Conservation (phyloP, 2,797 vertebrate species). For the Phataginus tricuspis region DNA sequence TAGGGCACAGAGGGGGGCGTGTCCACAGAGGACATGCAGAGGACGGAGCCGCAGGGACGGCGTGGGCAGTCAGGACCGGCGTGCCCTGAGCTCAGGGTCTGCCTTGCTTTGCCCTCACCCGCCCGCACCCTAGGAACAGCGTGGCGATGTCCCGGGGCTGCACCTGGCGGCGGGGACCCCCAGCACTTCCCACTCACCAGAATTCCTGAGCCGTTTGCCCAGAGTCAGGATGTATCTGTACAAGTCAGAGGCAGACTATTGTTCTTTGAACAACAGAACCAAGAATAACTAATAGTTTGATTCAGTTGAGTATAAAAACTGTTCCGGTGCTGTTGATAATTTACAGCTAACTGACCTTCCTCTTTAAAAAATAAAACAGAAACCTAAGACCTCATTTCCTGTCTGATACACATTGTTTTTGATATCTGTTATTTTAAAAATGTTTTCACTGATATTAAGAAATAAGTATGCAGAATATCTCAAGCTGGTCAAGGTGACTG, state of each 20-base stretch:
- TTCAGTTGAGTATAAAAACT: background rate
- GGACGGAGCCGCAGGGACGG: fast-evolving
- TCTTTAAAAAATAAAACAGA: conserved; percentile 54
- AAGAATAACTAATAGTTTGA: conserved; percentile 67
- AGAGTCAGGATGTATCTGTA: background rate
- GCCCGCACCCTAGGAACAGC: background rate
- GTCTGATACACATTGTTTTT: conserved; percentile 17
- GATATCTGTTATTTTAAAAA: conserved; percentile 71
- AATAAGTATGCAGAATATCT: conserved; percentile 63
- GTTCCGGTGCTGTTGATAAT: conserved; percentile 76
- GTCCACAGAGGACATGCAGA: too few species aligned
- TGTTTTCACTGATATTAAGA: conserved; percentile 58
- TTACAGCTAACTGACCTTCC: conserved; percentile 80
- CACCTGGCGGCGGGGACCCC: conserved; percentile 60
- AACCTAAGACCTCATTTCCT: conserved; percentile 69
- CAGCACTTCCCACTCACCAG: conserved; percentile 12
- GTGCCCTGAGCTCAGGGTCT: background rate
- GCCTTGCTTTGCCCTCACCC: background rate
- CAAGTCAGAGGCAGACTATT: conserved; percentile 67
- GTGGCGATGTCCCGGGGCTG: fast-evolving
- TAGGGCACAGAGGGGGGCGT: fast-evolving
- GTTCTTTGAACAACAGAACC: conserved; percentile 64
- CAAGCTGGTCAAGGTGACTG: background rate
- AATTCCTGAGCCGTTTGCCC: conserved; percentile 40
- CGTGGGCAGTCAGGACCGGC: fast-evolving